A percentile compares a stretch with the other conserved stretches of the same genome.
phyloP scores from a whole-genome alignment of 2,113 vertebrate species.

The Proteles cristata region DNA sequence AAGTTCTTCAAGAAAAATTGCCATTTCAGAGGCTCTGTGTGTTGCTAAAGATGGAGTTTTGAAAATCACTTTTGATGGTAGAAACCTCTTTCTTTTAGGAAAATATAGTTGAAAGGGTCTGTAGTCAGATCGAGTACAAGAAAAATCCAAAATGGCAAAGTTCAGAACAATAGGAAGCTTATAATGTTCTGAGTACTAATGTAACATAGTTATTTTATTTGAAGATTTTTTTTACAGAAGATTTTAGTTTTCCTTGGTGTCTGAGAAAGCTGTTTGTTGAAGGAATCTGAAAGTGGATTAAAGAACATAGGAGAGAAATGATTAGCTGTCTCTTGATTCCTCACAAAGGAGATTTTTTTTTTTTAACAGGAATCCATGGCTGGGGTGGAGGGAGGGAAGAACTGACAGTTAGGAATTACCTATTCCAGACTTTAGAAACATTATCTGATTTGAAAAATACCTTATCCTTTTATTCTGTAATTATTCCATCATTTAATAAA shows the following conservation, averaged over 20 bases:
- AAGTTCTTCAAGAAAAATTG: not conserved
- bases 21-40: not conserved
- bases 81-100: not conserved
- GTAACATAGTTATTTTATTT: not conserved
- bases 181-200: not conserved
- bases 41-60: not conserved
- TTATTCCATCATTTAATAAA: not conserved
- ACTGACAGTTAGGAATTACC: not conserved
- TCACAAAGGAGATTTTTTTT: not conserved
- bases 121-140: not conserved
- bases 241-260: not conserved
- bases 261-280: not conserved
- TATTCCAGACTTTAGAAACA: not conserved
- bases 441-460: not conserved
- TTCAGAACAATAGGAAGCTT: not conserved
- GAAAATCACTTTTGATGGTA: slow-evolving; percentile 31
- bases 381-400: not conserved
- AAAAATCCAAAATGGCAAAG: slow-evolving; percentile 28
- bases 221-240: not conserved
- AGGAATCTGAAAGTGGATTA: not conserved
- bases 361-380: not conserved
- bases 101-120: slow-evolving; percentile 23
- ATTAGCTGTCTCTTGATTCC: not conserved
- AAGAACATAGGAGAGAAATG: not conserved
- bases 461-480: not conserved